Conservation (phyloP, 2,888 invertebrate species). For the Callosobruchus maculatus region DNA sequence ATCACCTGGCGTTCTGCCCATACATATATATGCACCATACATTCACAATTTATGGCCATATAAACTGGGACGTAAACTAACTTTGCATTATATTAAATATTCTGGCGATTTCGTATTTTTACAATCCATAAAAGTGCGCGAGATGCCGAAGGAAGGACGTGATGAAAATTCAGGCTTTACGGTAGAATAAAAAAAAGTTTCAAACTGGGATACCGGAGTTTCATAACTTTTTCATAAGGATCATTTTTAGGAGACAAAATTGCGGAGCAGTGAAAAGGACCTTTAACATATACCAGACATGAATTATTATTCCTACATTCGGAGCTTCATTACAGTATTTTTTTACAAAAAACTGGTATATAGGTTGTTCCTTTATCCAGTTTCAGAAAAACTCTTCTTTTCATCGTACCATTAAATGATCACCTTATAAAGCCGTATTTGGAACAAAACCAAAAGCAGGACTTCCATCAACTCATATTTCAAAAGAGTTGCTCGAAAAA, state of each 20-base stretch:
- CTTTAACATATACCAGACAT: background rate
- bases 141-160: background rate
- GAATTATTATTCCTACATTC: background rate
- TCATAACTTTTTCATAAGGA: background rate
- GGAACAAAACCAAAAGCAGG: background rate
- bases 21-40: background rate
- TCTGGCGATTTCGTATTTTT: background rate
- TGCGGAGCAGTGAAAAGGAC: background rate
- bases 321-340: background rate
- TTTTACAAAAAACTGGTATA: background rate
- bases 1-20: background rate
- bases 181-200: background rate
- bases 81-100: background rate
- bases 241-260: background rate
- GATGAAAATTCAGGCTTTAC: background rate
- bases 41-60: background rate
- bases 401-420: background rate
- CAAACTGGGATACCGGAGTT: background rate
- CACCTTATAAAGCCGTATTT: background rate
- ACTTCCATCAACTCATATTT: background rate
- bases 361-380: no score
- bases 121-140: background rate
- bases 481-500: constrained; percentile 4
- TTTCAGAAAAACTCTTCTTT: no score
- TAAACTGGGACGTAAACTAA: background rate